Evolutionary conservation across 2,113 vertebrate genomes (phyloP), one percentile per base, ranked within the genome.

Genomic region (Mobula hypostoma): DNA sequence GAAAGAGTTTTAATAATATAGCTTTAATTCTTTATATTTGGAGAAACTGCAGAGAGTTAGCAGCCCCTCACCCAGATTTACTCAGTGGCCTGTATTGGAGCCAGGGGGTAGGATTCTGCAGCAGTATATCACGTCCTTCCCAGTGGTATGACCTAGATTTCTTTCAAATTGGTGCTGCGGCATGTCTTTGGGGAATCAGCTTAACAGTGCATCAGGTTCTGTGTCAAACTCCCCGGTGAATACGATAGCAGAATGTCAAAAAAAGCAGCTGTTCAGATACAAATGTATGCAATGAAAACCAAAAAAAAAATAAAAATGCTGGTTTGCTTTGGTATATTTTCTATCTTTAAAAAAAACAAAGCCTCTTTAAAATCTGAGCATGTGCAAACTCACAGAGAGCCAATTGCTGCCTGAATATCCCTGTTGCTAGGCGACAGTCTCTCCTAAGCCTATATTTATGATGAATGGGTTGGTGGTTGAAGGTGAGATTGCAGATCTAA

Each of bases 351-450:
- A 7, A 63, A 61, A 32, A 66, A 74, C 63, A 63, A 12, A 90
- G 61, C 85, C 15, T 17, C 61, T 90, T 90, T 90, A 66, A 66
- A 90, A 19, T 61, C 58, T 68, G 61, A 66, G 61, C 85, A 66
- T 90, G 0, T 0, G 15, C 61, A 0, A 90, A 32, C 85, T 29
- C 27, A 63, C 24, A 66, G 17, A 66, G 85, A 88, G 66, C 27
- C 85, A 90, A n/a, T 61, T 66, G 61, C 61, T 32, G 61, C 85
- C n/a, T 8, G 14, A 17, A 90, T 66, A 7, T 66, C 29, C 85
- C n/a, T 32, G 85, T 90, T 90, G 85, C 85, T 90, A 90, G 85
- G 85, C 85, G 32, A n/a, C 85, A 32, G 85, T 32, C 15, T 90
- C 56, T 85, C 80, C 80, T 56, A 19, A 21, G 29, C n/a, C 29